Percentiles rank a stretch among this genome's conserved stretches.
phyloP scores from a whole-genome alignment of 2,888 invertebrate genomes.

The Drosophila neoperkinsi region DNA sequence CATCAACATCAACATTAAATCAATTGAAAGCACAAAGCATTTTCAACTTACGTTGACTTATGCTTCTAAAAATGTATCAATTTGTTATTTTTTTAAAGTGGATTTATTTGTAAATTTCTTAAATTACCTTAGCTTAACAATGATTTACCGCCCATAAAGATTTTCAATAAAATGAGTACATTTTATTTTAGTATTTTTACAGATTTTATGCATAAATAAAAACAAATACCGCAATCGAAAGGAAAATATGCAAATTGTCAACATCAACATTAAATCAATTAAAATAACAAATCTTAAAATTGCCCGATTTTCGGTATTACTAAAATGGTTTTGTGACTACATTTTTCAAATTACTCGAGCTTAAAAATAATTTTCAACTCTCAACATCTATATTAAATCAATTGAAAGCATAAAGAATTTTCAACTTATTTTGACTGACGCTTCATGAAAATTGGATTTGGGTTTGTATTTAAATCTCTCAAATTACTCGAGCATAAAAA shows the following conservation, averaged over 20 bases:
- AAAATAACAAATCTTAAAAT: not conserved
- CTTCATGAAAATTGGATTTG: not conserved
- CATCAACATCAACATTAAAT: conserved; percentile 48
- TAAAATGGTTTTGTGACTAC: not conserved
- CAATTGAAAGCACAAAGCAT: conserved; percentile 43
- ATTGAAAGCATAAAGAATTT: conserved; percentile 37
- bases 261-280: not conserved
- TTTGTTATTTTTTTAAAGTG: not conserved
- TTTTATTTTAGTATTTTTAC: not conserved
- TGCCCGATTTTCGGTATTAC: not conserved
- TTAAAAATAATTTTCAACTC: not conserved
- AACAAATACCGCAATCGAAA: not conserved
- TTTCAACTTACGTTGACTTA: not conserved
- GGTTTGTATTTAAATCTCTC: not conserved
- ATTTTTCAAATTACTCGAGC: not conserved
- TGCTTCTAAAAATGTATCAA: not conserved
- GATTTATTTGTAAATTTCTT: not conserved
- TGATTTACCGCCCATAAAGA: not conserved
- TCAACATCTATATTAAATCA: conserved; percentile 51
- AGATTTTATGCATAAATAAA: not conserved
- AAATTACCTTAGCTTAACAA: not conserved
- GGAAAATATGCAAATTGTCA: not conserved
- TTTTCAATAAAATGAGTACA: not conserved
- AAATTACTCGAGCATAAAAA: not conserved
- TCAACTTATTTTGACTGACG: not conserved